These are phyloP conservation scores for Tinamus guttatus DNA, from an alignment of 2,113 vertebrate genomes.

Conservation along the genomic window DNA sequence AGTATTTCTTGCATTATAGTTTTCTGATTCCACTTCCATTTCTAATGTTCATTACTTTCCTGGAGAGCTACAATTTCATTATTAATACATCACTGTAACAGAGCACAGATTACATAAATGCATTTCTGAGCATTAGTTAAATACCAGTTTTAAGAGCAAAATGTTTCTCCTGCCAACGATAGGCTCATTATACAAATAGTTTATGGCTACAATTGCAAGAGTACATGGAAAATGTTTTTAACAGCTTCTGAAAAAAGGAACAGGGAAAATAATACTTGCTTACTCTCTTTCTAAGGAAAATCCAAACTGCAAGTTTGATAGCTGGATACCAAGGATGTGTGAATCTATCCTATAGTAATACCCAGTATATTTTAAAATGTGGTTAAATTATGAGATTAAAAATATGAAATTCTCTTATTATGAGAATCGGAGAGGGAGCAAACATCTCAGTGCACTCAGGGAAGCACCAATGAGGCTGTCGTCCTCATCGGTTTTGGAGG, in stretches of 20 bases:
- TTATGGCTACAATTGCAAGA: neutral
- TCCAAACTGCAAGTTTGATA: neutral
- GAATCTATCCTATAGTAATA: neutral
- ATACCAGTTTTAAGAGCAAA: slow-evolving; percentile 46
- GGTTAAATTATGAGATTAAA: no score
- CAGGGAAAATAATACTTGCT: neutral
- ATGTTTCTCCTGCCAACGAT: slow-evolving; percentile 18
- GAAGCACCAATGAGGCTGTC: neutral
- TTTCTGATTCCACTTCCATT: slow-evolving; percentile 56
- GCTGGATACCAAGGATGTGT: neutral
- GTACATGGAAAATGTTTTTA: neutral
- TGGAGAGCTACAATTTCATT: slow-evolving; percentile 71
- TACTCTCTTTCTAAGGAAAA: neutral
- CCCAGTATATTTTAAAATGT: neutral
- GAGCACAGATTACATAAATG: slow-evolving; percentile 48
- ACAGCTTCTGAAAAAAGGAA: no score
- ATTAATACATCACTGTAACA: slow-evolving; percentile 66
- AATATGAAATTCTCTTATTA: no score
- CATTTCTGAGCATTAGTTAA: slow-evolving; percentile 65
- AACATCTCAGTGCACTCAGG: neutral
- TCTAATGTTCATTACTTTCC: slow-evolving; percentile 70
- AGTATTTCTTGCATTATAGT: slow-evolving; percentile 71
- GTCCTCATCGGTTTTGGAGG: neutral
- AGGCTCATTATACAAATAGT: neutral
- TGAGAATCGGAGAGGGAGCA: no score